These are phyloP conservation scores for Drosophila aff. DNA, from an alignment of 1,140 invertebrate genomes.

Conservation along the genomic window DNA sequence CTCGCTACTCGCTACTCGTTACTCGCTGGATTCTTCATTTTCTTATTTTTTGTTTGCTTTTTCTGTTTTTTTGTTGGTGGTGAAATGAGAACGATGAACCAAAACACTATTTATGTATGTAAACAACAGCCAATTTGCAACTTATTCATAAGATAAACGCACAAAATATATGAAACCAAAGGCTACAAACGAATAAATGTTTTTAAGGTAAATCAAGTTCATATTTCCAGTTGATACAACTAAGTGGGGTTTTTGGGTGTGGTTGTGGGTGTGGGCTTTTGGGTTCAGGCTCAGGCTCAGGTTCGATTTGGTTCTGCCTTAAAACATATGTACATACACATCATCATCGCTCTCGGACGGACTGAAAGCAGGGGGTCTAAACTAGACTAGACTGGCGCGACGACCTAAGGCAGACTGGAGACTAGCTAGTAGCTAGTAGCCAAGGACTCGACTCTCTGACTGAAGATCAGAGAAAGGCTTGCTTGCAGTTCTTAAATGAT, in stretches of 20 bases:
- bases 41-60: not conserved
- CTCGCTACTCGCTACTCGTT: slow-evolving; percentile 20
- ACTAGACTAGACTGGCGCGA: not conserved
- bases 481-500: not conserved
- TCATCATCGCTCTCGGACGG: slow-evolving; percentile 6
- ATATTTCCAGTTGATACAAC: slow-evolving; percentile 38
- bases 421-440: slow-evolving; percentile 1
- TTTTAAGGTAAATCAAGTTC: slow-evolving; percentile 34
- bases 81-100: slow-evolving; percentile 58
- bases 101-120: slow-evolving; percentile 56
- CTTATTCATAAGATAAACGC: slow-evolving; percentile 58
- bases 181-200: slow-evolving; percentile 50
- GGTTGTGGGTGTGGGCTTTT: not conserved
- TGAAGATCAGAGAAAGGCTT: slow-evolving; percentile 5
- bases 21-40: slow-evolving; percentile 5
- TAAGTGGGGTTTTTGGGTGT: slow-evolving; percentile 8
- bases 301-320: not conserved
- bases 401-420: not conserved
- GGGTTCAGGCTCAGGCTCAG: not conserved
- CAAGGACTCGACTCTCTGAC: not conserved
- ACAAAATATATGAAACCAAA: slow-evolving; percentile 43
- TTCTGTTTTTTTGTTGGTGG: slow-evolving; percentile 21
- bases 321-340: slow-evolving; percentile 13
- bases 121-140: slow-evolving; percentile 81
- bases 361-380: slow-evolving; percentile 5